Evolutionary conservation across 2,888 invertebrate genomes (phyloP), one percentile per base, ranked within the genome.

Genomic region (Melieria crassipennis): DNA sequence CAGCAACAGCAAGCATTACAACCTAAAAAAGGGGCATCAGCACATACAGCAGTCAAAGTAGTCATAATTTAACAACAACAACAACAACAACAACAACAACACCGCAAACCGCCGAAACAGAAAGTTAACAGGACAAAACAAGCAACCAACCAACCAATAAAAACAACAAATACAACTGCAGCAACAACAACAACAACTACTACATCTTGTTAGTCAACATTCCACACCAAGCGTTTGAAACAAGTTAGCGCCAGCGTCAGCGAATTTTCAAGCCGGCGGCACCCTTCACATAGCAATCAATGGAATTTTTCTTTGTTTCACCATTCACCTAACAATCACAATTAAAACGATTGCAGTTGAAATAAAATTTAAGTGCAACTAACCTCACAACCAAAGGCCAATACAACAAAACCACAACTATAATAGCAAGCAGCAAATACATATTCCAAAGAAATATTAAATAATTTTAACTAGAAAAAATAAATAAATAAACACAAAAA

Each of bases 41-140:
- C 43, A 55, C 11, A n/a, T 13, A 52, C 5, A 5, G n/a, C 52
- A 46, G 10, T 56, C 7, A 11, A 43, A n/a, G 30, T 42, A 1
- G n/a, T 45, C 7, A 6, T 13, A 11, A 11, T 45, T 61, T 16
- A 65, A 55, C 30, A 57, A 11, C 46, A 65, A 16, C 42, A 67
- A 58, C 10, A 61, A 67, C 65, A 55, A 55, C 30, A 57, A 11
- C 46, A 65, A 16, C 42, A 67, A 58, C 10, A 61, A 67, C 65
- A 55, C 64, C 64, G 55, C 10, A 50, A 67, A 67, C 67, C 67
- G 67, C 67, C 67, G 67, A 67, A 67, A 61, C 67, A 60, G 61
- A 42, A 67, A 67, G 67, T 67, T 67, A 67, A 67, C 67, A 67
- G 30, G 16, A 52, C 9, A 67, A 30, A 60, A 48, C 42, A 67